Evolutionary conservation across 2,888 invertebrate genomes (phyloP).

Genomic region (Hypomecis atomaria): DNA sequence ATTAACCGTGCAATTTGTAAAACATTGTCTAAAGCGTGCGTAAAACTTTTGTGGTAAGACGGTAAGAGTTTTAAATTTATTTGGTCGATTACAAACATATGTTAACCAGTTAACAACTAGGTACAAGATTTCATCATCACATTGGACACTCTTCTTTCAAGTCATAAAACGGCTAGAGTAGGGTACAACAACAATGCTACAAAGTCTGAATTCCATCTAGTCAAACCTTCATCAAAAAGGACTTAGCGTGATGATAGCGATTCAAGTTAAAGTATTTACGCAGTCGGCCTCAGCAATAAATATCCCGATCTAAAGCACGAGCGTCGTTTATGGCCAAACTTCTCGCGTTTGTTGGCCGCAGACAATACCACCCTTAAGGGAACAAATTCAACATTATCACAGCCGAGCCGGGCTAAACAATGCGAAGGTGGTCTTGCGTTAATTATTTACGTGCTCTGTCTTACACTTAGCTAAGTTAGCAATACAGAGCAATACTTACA

Average conservation of each 20-base stretch:
- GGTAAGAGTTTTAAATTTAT: no score
- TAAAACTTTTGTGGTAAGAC: no score
- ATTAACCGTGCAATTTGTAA: no score
- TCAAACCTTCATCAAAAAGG: constrained; percentile 20
- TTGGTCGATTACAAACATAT: no score
- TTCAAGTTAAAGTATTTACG: constrained; percentile 43
- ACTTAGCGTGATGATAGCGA: constrained; percentile 28
- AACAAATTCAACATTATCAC: constrained; percentile 58
- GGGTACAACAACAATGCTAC: constrained; percentile 7
- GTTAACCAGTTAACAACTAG: no score
- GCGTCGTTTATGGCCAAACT: constrained; percentile 66
- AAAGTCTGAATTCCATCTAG: constrained; percentile 12
- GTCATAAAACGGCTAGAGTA: background rate
- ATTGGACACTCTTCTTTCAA: background rate
- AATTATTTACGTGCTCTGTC: constrained; percentile 66
- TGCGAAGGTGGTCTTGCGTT: constrained; percentile 55
- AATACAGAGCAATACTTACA: no score
- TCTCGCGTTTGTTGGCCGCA: constrained; percentile 59
- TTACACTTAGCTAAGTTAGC: constrained; percentile 37
- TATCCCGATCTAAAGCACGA: constrained; percentile 55
- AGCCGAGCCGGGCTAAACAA: constrained; percentile 53
- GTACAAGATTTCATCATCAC: background rate
- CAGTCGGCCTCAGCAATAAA: constrained; percentile 44
- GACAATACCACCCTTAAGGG: constrained; percentile 59
- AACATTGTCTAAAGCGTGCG: no score